Evolutionary conservation across 2,113 vertebrate genomes (phyloP).

Genomic region (Triplophysa dalaica): DNA sequence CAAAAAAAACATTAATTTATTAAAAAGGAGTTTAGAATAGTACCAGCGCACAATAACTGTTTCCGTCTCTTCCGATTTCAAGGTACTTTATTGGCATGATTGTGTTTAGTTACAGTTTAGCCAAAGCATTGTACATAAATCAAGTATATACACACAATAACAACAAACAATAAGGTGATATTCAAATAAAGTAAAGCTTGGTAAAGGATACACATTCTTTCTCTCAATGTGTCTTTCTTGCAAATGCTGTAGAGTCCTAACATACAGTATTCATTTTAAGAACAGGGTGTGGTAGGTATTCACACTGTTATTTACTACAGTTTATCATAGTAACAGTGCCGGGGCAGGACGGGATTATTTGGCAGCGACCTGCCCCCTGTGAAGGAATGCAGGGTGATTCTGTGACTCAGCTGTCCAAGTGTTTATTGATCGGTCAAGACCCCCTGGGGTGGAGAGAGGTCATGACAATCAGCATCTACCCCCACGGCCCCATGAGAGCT

Average conservation of each 20-base stretch:
- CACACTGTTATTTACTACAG: neutral
- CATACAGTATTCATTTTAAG: too few relatives aligned
- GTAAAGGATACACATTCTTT: neutral
- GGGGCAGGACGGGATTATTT: neutral
- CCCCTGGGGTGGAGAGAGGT: slow-evolving; percentile 41
- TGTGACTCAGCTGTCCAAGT: slow-evolving; percentile 68
- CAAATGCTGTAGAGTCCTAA: too few relatives aligned
- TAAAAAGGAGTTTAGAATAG: too few relatives aligned
- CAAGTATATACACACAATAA: too few relatives aligned
- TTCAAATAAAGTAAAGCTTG: too few relatives aligned
- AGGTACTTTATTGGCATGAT: too few relatives aligned
- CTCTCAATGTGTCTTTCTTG: neutral
- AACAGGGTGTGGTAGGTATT: neutral
- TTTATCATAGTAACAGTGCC: neutral
- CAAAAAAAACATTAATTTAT: too few relatives aligned
- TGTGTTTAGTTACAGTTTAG: too few relatives aligned
- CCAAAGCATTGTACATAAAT: too few relatives aligned
- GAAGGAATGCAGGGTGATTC: slow-evolving; percentile 65
- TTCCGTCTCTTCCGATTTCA: too few relatives aligned
- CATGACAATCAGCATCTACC: slow-evolving; percentile 60
- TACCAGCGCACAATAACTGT: too few relatives aligned
- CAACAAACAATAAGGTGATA: too few relatives aligned
- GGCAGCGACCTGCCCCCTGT: slow-evolving; percentile 51
- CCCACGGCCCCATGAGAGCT: neutral
- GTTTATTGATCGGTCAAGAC: slow-evolving; percentile 69